phyloP scores from a whole-genome alignment of 92 coral and sea anemone genomes.

The Parazoanthus darwini region DNA sequence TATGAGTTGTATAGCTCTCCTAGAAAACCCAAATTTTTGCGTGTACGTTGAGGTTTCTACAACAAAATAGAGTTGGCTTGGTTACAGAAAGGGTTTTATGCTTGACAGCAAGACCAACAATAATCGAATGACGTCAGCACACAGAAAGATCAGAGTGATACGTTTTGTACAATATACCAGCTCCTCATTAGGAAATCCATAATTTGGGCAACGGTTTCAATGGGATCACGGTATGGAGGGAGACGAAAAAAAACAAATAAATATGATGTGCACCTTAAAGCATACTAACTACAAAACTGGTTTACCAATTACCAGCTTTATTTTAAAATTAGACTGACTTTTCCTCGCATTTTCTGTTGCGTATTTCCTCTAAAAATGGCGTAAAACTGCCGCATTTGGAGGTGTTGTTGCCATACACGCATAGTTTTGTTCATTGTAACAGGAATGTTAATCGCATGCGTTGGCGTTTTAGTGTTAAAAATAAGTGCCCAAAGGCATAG shows the following conservation, averaged over 20 bases:
- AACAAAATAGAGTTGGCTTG: slow-evolving; percentile 21
- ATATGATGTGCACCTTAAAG: not conserved
- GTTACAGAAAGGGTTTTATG: not conserved
- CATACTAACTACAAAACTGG: not conserved
- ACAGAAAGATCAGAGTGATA: slow-evolving; percentile 24
- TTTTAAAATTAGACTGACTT: not conserved
- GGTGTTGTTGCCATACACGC: not conserved
- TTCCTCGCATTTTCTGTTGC: slow-evolving; percentile 14
- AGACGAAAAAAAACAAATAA: slow-evolving; percentile 4
- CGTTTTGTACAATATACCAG: not conserved
- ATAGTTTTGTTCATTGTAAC: slow-evolving; percentile 30
- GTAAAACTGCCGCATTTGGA: not conserved
- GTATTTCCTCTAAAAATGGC: slow-evolving; percentile 1
- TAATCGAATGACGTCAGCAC: slow-evolving; percentile 35
- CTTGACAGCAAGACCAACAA: not conserved
- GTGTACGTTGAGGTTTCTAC: slow-evolving; percentile 20
- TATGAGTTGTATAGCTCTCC: not conserved
- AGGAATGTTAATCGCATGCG: slow-evolving; percentile 30
- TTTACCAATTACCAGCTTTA: not conserved
- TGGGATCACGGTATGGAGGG: slow-evolving; percentile 9
- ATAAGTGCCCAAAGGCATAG: slow-evolving; percentile 32
- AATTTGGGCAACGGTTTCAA: slow-evolving; percentile 3
- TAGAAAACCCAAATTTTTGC: not conserved
- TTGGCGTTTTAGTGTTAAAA: slow-evolving; percentile 20
- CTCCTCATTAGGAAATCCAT: slow-evolving; percentile 26